Evolutionary conservation across 2,888 invertebrate species (phyloP).

Genomic region (Pandemis cinnamomeana): DNA sequence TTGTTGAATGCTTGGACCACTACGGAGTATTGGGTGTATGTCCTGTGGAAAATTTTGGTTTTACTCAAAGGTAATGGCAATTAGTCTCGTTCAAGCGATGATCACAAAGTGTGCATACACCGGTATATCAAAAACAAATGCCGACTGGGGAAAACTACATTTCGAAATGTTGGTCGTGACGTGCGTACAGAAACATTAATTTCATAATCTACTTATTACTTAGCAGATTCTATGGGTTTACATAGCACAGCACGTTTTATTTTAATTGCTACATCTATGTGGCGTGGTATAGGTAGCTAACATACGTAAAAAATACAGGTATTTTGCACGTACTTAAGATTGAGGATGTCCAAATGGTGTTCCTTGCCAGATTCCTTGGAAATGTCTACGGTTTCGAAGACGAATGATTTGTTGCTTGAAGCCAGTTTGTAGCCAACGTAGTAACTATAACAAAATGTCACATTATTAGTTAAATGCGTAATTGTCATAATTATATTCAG

Average conservation of each 20-base stretch:
- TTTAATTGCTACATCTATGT: too few relatives aligned
- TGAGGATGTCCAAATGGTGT: constrained; percentile 92
- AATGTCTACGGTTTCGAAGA: constrained; percentile 96
- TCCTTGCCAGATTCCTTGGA: constrained; percentile 96
- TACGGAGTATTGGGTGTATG: constrained; percentile 97
- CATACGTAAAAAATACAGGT: not conserved
- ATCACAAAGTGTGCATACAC: too few relatives aligned
- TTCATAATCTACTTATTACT: too few relatives aligned
- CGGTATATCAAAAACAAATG: too few relatives aligned
- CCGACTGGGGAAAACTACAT: too few relatives aligned
- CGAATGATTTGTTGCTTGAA: constrained; percentile 93
- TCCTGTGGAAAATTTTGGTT: constrained; percentile 75
- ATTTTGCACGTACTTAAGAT: constrained; percentile 85
- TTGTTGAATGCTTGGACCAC: constrained; percentile 98
- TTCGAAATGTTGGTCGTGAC: too few relatives aligned
- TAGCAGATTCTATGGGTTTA: too few relatives aligned
- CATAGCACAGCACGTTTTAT: too few relatives aligned
- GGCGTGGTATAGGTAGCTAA: not conserved
- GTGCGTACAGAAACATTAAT: too few relatives aligned
- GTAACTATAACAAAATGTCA: constrained; percentile 86
- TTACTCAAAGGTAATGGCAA: not conserved
- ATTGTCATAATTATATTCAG: too few relatives aligned
- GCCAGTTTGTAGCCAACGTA: constrained; percentile 95
- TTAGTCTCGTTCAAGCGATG: not conserved
- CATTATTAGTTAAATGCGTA: too few relatives aligned